Evolutionary conservation across 2,113 vertebrate species (phyloP).

Genomic region (Brachypteracias leptosomus): DNA sequence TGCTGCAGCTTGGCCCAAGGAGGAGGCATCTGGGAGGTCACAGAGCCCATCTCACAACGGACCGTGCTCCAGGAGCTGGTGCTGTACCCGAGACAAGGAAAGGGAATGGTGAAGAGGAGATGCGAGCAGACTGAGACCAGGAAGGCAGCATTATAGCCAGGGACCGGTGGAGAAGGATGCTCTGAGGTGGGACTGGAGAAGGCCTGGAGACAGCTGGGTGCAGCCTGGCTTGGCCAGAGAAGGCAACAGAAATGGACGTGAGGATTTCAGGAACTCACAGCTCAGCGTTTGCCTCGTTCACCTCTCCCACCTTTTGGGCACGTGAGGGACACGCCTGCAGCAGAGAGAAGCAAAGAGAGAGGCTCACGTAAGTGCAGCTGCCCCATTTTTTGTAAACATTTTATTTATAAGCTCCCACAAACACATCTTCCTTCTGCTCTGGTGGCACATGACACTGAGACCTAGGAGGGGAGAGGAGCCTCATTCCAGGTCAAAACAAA

Average conservation of each 20-base stretch:
- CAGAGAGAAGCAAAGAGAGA: not conserved
- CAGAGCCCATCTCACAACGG: not conserved
- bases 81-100: not conserved
- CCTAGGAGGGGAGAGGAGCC: not conserved
- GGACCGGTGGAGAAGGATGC: not conserved
- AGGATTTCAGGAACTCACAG: constrained; percentile 46
- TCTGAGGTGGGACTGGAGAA: not conserved
- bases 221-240: not conserved
- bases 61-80: not conserved
- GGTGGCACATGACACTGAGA: not conserved
- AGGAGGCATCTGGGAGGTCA: not conserved
- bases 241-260: not conserved
- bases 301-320: not conserved
- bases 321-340: rapidly evolving
- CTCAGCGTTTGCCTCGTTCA: constrained; percentile 11
- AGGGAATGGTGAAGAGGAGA: not conserved
- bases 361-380: not conserved
- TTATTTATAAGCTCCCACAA: not conserved
- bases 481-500: not conserved
- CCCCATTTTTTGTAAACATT: rapidly evolving
- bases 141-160: not conserved
- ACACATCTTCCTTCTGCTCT: not conserved
- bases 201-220: not conserved
- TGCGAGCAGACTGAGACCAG: not conserved
- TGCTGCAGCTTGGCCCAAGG: not conserved